phyloP scores from a whole-genome alignment of 2,113 vertebrate species.

The Numenius arquata region DNA sequence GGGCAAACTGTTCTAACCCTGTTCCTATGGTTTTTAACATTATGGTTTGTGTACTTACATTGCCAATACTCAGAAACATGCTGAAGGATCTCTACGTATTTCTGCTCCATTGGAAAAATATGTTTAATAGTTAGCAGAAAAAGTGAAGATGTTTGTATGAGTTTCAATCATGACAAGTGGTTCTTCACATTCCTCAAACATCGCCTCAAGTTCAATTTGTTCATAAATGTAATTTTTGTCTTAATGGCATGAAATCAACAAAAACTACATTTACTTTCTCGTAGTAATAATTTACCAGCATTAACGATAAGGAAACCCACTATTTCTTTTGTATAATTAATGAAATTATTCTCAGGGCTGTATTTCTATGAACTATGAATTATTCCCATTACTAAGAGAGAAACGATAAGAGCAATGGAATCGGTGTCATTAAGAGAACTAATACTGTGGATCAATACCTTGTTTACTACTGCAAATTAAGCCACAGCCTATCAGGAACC shows the following conservation, averaged over 20 bases:
- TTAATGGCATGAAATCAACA: background rate
- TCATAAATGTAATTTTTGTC: background rate
- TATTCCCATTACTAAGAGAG: constrained; percentile 3
- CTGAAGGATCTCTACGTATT: background rate
- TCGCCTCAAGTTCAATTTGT: constrained; percentile 2
- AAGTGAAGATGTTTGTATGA: constrained; percentile 5
- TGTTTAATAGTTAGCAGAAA: background rate
- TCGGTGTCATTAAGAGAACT: background rate
- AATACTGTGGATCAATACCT: background rate
- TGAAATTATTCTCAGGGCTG: constrained; percentile 35
- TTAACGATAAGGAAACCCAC: background rate
- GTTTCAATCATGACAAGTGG: background rate
- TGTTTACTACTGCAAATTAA: constrained; percentile 11
- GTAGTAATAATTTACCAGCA: background rate
- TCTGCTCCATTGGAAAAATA: background rate
- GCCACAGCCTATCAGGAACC: background rate
- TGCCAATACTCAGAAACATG: background rate
- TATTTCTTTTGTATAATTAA: constrained; percentile 38
- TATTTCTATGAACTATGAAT: constrained; percentile 5
- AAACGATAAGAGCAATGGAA: background rate
- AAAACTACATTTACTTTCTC: background rate
- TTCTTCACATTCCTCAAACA: constrained; percentile 12
- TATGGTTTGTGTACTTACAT: background rate
- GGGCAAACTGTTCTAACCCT: background rate
- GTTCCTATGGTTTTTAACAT: background rate